These are phyloP conservation scores for Aspidapion aeneum DNA, from an alignment of 2,888 invertebrate species.

Conservation along the genomic window DNA sequence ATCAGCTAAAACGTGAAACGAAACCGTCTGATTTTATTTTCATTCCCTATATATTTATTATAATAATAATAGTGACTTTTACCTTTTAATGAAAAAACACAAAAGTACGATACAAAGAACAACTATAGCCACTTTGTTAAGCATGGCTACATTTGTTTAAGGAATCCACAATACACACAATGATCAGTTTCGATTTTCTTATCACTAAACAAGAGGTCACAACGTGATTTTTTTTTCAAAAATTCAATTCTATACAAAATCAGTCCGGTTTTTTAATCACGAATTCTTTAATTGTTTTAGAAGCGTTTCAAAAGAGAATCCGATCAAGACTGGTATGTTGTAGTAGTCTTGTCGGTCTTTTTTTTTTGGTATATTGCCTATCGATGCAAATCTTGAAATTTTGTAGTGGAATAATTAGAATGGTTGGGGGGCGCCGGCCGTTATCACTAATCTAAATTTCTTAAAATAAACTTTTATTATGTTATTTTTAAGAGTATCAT, in stretches of 20 bases:
- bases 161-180: slow-evolving; percentile 13
- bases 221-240: slow-evolving; percentile 10
- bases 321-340: not conserved
- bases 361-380: not conserved
- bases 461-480: no score
- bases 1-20: not conserved
- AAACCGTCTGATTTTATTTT: not conserved
- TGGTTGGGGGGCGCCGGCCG: no score
- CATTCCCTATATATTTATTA: no score
- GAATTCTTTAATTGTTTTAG: not conserved
- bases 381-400: not conserved
- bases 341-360: no score
- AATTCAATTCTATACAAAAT: slow-evolving; percentile 1
- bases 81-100: slow-evolving; percentile 22
- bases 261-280: not conserved
- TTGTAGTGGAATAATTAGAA: no score
- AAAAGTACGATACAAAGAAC: slow-evolving; percentile 17
- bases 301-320: not conserved
- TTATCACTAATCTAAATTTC: no score
- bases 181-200: slow-evolving; percentile 9
- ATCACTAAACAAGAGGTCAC: slow-evolving; percentile 14
- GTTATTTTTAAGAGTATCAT: no score
- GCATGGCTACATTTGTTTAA: slow-evolving; percentile 17
- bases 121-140: slow-evolving; percentile 1
- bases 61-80: slow-evolving; percentile 6